Evolutionary conservation across 2,888 invertebrate species (phyloP), one percentile per base, ranked within the genome.

Genomic region (Andrena hattorfiana): DNA sequence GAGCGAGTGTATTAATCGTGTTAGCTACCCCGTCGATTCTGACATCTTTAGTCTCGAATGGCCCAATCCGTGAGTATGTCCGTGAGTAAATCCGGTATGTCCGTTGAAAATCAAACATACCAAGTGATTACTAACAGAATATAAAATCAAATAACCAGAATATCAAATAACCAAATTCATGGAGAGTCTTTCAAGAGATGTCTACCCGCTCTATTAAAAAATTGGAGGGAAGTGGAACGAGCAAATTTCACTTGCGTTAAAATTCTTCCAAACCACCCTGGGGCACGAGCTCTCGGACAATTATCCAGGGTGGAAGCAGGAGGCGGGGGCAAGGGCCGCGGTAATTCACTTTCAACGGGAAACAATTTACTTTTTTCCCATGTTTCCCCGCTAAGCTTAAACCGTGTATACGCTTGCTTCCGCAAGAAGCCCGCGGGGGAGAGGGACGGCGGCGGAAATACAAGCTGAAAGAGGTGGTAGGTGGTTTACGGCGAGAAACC

Each of bases 301-400:
- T 76, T 76, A 66, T 80, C 20, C 70, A 49, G 51, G 63, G 13
- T 3, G 16, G 30, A 42, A 42, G n/a, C 62, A 20, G 54, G 20
- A 10, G 30, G 56, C 8, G 4, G 16, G 42, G 13, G 16, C 42
- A 42, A 16, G 2, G 13, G 69, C 5, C 54, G n/a, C 28, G 48
- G 62, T 68, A 49, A 73, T 68, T 72, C 63, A 48, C 49, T 64
- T 42, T 30, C 59, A 48, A 66, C 42, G 71, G 64, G 48, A 64
- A 74, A 66, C 69, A 74, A 81, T 78, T 81, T 64, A 30, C 78
- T 72, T 81, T 70, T 62, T 78, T 78, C 20, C 16, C 56, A 23
- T 51, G 28, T 48, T 68, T 54, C 13, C 62, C 13, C 6, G 54
- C 30, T 13, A 60, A 66, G 28, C 49, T 73, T 66, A 59, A 60